A percentile compares a stretch with the other conserved stretches of the same genome.
Conservation (phyloP, 2,888 invertebrate species). For the Crepidodera aurea region DNA sequence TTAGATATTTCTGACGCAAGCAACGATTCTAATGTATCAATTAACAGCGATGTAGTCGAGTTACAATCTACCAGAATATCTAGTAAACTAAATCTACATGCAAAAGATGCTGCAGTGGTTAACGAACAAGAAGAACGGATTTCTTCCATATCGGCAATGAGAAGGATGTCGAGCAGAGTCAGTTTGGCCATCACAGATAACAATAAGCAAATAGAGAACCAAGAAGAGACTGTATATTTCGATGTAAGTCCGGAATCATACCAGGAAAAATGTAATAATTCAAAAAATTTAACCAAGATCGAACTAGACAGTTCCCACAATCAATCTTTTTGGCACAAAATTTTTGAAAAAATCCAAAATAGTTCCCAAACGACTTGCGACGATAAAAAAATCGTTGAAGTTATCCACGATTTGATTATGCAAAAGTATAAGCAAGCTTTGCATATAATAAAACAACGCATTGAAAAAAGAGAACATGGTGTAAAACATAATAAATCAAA, state of each 20-base stretch:
- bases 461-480: slow-evolving; percentile 14
- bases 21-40: neutral
- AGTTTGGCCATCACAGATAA: slow-evolving; percentile 7
- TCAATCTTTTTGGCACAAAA: slow-evolving; percentile 16
- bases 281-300: neutral
- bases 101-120: neutral
- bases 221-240: slow-evolving; percentile 13
- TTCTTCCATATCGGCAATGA: neutral
- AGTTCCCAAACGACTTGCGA: neutral
- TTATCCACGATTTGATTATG: slow-evolving; percentile 21
- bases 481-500: neutral
- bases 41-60: neutral
- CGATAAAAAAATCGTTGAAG: slow-evolving; percentile 9
- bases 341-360: slow-evolving; percentile 11
- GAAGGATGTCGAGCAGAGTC: slow-evolving; percentile 16
- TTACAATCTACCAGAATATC: neutral
- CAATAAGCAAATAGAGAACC: neutral
- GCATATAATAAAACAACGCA: slow-evolving; percentile 7
- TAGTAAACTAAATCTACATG: neutral
- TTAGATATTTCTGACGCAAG: slow-evolving; percentile 8
- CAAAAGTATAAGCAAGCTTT: slow-evolving; percentile 23
- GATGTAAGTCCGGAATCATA: neutral
- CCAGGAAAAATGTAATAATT: neutral
- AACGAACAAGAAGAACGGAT: neutral
- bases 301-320: slow-evolving; percentile 1